Percentiles rank a stretch among this genome's conserved stretches.
Evolutionary conservation across 2,888 invertebrate species (phyloP).

Genomic region (Scaptomyza reducta): DNA sequence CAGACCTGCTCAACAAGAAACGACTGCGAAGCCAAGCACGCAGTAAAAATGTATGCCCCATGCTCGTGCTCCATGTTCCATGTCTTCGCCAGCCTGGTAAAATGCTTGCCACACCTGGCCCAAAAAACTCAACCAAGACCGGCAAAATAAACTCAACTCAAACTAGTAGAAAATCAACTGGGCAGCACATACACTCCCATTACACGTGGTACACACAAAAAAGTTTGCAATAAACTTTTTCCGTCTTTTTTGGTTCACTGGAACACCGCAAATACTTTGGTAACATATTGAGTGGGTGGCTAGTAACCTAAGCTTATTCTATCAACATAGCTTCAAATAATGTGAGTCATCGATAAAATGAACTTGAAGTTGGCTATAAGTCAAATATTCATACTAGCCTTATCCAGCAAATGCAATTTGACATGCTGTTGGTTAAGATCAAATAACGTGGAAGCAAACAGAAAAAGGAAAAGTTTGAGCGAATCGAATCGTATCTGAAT

Average conservation of each 20-base stretch:
- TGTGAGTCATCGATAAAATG: constrained; percentile 29
- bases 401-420: background rate
- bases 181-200: constrained; percentile 31
- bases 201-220: constrained; percentile 58
- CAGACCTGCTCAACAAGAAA: constrained; percentile 40
- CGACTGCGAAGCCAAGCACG: constrained; percentile 50
- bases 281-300: constrained; percentile 40
- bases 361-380: constrained; percentile 7
- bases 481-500: background rate
- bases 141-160: constrained; percentile 75
- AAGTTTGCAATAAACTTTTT: constrained; percentile 69
- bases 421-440: background rate
- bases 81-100: constrained; percentile 15
- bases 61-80: constrained; percentile 4
- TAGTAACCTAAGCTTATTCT: constrained; percentile 32
- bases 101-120: constrained; percentile 59
- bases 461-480: background rate
- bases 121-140: constrained; percentile 32
- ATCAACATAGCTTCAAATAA: constrained; percentile 2
- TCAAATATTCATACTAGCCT: background rate
- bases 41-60: constrained; percentile 68
- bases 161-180: constrained; percentile 76
- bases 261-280: constrained; percentile 63
- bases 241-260: constrained; percentile 13
- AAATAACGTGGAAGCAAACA: background rate